These are phyloP conservation scores for Thalassaphorura encarpata DNA, from an alignment of 1,140 invertebrate species.

Conservation along the genomic window DNA sequence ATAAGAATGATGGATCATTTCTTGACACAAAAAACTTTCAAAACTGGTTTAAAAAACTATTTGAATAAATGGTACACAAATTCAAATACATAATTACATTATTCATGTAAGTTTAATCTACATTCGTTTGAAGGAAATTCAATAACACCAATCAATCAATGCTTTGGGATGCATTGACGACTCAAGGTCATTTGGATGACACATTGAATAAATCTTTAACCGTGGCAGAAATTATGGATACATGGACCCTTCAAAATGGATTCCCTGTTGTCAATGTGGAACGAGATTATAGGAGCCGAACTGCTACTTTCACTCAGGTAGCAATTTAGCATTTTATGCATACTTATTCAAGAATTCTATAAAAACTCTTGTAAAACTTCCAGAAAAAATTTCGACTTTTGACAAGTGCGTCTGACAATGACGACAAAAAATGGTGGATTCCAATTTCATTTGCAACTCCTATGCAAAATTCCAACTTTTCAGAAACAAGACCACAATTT, in stretches of 20 bases:
- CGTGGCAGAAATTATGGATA: conserved; percentile 61
- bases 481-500: not conserved
- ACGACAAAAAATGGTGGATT: not conserved
- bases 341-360: not conserved
- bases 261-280: conserved; percentile 2
- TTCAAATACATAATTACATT: not conserved
- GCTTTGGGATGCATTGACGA: conserved; percentile 68
- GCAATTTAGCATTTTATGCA: not conserved
- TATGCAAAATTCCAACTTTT: not conserved
- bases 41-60: conserved; percentile 65
- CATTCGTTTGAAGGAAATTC: conserved; percentile 47
- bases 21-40: conserved; percentile 72
- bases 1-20: conserved; percentile 93
- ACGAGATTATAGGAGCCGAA: not conserved
- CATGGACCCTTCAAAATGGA: conserved; percentile 24
- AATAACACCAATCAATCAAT: conserved; percentile 72
- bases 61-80: conserved; percentile 50
- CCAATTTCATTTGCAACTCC: not conserved
- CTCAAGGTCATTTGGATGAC: conserved; percentile 53
- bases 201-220: conserved; percentile 49
- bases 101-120: conserved; percentile 11
- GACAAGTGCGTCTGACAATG: too few relatives aligned
- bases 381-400: too few relatives aligned
- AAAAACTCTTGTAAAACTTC: not conserved
- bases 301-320: not conserved